A percentile compares a stretch with the other conserved stretches of the same genome.
Conservation (phyloP, 2,113 vertebrate genomes). For the Sapayoa aenigma region DNA sequence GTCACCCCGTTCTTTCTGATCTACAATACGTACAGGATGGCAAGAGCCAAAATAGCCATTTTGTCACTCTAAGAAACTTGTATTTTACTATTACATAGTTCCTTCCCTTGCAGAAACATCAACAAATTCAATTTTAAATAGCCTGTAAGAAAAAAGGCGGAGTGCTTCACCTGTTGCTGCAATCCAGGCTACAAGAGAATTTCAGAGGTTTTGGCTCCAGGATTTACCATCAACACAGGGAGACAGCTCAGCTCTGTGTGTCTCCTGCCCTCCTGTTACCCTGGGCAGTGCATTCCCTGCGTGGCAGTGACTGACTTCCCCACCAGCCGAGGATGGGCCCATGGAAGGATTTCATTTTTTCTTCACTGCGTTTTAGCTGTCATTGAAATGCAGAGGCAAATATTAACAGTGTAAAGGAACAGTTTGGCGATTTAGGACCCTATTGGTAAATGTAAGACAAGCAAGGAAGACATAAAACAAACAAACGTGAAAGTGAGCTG, state of each 20-base stretch:
- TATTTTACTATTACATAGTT: neutral
- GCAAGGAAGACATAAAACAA: constrained; percentile 8
- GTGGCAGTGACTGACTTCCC: neutral
- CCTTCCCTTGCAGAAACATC: neutral
- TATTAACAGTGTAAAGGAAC: neutral
- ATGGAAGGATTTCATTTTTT: neutral
- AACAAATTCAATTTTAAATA: neutral
- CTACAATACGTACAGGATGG: neutral
- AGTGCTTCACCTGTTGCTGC: neutral
- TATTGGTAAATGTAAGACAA: constrained; percentile 8
- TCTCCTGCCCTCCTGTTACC: neutral
- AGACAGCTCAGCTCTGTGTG: neutral
- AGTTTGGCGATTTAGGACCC: neutral
- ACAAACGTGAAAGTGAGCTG: neutral
- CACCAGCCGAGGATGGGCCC: neutral
- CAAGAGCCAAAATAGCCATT: neutral
- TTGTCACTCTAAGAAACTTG: neutral
- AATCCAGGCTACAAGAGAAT: neutral
- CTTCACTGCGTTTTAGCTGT: neutral
- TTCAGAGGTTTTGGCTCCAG: neutral
- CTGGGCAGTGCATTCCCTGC: neutral
- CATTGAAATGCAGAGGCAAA: constrained; percentile 1
- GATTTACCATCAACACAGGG: neutral
- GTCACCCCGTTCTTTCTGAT: neutral
- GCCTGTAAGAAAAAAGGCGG: neutral